Base-by-base conservation (phyloP, 1,140 invertebrate species). In the Solenopsis fugax region DNA sequence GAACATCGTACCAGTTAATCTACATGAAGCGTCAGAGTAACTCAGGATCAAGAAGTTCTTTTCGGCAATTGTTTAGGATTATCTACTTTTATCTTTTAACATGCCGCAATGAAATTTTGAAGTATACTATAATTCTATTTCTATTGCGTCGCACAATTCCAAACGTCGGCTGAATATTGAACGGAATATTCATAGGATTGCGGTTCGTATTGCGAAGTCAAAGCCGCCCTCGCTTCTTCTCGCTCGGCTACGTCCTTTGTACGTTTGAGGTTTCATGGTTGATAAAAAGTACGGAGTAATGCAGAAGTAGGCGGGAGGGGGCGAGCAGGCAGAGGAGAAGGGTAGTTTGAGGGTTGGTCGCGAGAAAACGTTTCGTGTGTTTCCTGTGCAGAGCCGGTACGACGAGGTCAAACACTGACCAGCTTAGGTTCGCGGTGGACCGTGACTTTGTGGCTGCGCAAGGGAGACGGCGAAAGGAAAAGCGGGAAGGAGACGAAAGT, bases 201-300 rank as follows among this genome's bases (percentile, higher is more conserved):
- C 81, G 85, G 90, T 86, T 91, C 88, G 81, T 85, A 78, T 89
- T 89, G 90, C 82, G 64, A 76, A 67, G 77, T 91, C 90, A 87
- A 91, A 89, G 82, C 87, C 65, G 50, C 62, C 80, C 60, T 54
- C 71, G 86, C 62, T 91, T 91, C 87, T 87, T 89, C 81, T 77
- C 88, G 84, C 87, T 80, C 78, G 76, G 81, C 87, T 87, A 81
- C 85, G 75, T 90, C 90, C 92, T 92, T 93, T 93, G 92, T 93
- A 90, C 87, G 87, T 93, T 93, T 91, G 91, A 91, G 93, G 92
- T 93, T 93, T 94, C 90, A 73, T 80, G 88, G 89, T 92, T 85
- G 50, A 87, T 92, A 93, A 93, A 93, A 93, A 93, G 88, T 93
- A 89, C 85, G 76, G 91, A 84, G 54, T 73, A 84, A 73, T 84